Evolutionary conservation across 2,797 vertebrate genomes (phyloP).

Genomic region (Phoxinus dragarum): DNA sequence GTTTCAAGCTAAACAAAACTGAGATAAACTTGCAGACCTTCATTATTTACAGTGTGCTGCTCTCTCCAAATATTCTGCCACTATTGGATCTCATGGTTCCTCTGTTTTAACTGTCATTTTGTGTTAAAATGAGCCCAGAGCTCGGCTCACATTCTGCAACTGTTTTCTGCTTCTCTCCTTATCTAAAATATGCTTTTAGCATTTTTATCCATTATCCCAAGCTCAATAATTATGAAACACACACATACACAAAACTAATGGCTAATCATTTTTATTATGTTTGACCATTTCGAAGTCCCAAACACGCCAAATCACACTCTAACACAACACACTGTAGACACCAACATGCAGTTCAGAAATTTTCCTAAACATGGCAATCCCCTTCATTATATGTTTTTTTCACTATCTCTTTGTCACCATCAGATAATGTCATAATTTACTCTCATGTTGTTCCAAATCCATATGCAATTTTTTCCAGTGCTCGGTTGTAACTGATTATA

Average conservation of each 20-base stretch:
- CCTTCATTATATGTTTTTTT: slow-evolving; percentile 1
- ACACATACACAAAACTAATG: slow-evolving; percentile 4
- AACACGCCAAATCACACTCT: not conserved
- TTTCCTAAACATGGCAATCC: not conserved
- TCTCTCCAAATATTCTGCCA: slow-evolving; percentile 31
- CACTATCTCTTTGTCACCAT: not conserved
- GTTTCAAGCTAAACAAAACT: slow-evolving; percentile 41
- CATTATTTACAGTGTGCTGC: slow-evolving; percentile 35
- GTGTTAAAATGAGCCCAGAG: slow-evolving; percentile 25
- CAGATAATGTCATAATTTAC: not conserved
- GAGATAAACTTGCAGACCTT: slow-evolving; percentile 36
- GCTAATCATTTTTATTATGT: not conserved
- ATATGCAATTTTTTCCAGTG: not conserved
- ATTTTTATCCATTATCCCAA: slow-evolving; percentile 17
- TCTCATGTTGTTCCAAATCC: not conserved
- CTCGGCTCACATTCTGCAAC: not conserved
- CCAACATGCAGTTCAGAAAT: not conserved
- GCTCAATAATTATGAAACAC: slow-evolving; percentile 16
- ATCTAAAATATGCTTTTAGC: slow-evolving; percentile 44
- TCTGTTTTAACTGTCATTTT: slow-evolving; percentile 41
- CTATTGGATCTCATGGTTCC: slow-evolving; percentile 6
- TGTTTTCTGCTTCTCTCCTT: not conserved
- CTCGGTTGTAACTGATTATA: not conserved
- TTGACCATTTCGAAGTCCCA: not conserved
- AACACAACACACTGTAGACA: not conserved